Evolutionary conservation across 1,140 invertebrate genomes (phyloP).

Genomic region (Apis florea): DNA sequence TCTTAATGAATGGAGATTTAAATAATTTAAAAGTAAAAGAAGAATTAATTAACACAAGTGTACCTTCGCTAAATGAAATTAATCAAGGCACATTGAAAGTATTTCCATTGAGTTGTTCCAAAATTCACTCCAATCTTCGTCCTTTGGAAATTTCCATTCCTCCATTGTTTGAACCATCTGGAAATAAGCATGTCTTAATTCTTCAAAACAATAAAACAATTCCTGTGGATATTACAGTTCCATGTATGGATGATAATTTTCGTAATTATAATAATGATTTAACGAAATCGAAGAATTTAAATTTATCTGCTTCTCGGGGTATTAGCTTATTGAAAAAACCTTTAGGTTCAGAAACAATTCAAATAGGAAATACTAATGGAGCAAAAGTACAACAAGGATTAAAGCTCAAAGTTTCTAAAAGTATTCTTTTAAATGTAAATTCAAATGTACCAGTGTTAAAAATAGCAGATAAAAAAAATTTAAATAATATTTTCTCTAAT

Average conservation of each 20-base stretch:
- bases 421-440: constrained; percentile 65
- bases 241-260: neutral
- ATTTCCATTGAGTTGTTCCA: constrained; percentile 26
- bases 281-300: neutral
- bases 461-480: constrained; percentile 56
- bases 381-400: neutral
- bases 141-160: constrained; percentile 73
- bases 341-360: neutral
- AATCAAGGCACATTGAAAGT: constrained; percentile 29
- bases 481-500: neutral
- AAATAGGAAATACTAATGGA: neutral
- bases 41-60: neutral
- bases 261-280: neutral
- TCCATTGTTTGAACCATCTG: constrained; percentile 51
- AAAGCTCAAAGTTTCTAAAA: constrained; percentile 61
- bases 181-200: constrained; percentile 66
- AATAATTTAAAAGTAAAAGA: neutral
- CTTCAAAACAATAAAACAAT: constrained; percentile 69
- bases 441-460: constrained; percentile 67
- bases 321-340: constrained; percentile 65
- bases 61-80: constrained; percentile 6
- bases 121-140: constrained; percentile 56
- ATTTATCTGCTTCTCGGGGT: constrained; percentile 17
- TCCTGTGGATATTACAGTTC: constrained; percentile 49
- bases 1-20: neutral